A percentile compares a stretch with the other conserved stretches of the same genome.
Evolutionary conservation across 2,113 vertebrate species (phyloP).

Genomic region (Stomatorhinus ivindoensis): DNA sequence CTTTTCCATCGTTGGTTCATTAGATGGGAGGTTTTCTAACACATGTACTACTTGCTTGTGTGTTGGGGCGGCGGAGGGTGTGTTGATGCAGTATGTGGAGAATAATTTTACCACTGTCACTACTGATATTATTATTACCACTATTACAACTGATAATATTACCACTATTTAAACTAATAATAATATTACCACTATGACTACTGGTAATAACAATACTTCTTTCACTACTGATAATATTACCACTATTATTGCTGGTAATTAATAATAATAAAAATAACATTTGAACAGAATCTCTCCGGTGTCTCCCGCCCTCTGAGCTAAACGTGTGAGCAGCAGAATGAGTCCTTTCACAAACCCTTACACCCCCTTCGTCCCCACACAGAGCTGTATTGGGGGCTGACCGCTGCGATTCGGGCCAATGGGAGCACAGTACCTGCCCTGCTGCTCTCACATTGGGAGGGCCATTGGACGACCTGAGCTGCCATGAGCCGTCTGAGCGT

Average conservation of each 20-base stretch:
- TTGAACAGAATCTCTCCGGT: slow-evolving; percentile 27
- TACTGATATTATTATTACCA: too few species aligned
- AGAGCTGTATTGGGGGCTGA: background rate
- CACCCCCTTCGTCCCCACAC: background rate
- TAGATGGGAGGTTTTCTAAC: background rate
- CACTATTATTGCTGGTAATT: background rate
- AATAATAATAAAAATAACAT: background rate
- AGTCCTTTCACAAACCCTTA: background rate
- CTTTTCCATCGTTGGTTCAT: background rate
- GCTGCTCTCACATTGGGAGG: background rate
- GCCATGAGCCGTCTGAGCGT: background rate
- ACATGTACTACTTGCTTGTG: background rate
- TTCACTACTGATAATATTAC: background rate
- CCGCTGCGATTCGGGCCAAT: background rate
- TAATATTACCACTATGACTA: background rate
- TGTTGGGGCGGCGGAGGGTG: too few species aligned
- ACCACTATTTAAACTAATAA: too few species aligned
- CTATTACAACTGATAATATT: too few species aligned
- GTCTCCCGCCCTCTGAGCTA: background rate
- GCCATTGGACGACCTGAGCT: background rate
- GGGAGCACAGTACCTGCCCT: background rate
- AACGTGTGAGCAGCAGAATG: background rate
- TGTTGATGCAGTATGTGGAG: too few species aligned
- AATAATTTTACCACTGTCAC: too few species aligned
- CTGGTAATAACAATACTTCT: background rate